These are phyloP conservation scores for Thamnophis sirtalis DNA, from an alignment of 2,113 vertebrate genomes.

Conservation along the genomic window DNA sequence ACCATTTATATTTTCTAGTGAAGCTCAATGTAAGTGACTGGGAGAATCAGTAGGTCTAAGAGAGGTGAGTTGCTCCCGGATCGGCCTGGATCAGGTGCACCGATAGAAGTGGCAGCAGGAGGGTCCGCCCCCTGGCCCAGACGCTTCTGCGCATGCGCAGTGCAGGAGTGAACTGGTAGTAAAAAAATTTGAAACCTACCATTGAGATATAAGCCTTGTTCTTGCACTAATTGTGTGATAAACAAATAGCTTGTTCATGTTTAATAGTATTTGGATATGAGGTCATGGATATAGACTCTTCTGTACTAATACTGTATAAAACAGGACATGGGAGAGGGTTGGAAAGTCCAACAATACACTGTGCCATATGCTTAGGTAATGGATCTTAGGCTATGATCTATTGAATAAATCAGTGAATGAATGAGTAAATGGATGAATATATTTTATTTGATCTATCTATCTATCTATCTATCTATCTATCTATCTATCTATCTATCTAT, in stretches of 20 bases:
- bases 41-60: not conserved
- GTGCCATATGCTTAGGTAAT: not conserved
- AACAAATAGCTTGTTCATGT: conserved; percentile 24
- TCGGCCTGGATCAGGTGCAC: no score
- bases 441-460: not conserved
- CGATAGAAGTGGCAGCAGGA: no score
- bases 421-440: not conserved
- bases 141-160: no score
- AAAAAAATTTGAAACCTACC: no score
- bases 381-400: not conserved
- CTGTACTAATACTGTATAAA: not conserved
- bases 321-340: not conserved
- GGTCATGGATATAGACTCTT: not conserved
- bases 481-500: no score
- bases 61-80: no score
- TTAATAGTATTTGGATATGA: conserved; percentile 3
- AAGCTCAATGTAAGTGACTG: conserved; percentile 42
- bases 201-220: conserved; percentile 2
- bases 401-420: not conserved
- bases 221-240: conserved; percentile 49
- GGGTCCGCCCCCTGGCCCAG: no score
- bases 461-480: no score
- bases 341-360: not conserved
- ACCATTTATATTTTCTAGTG: conserved; percentile 52
- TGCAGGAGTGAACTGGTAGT: no score